Evolutionary conservation across 2,113 vertebrate species (phyloP).

Genomic region (Andinoacara biseriatus): DNA sequence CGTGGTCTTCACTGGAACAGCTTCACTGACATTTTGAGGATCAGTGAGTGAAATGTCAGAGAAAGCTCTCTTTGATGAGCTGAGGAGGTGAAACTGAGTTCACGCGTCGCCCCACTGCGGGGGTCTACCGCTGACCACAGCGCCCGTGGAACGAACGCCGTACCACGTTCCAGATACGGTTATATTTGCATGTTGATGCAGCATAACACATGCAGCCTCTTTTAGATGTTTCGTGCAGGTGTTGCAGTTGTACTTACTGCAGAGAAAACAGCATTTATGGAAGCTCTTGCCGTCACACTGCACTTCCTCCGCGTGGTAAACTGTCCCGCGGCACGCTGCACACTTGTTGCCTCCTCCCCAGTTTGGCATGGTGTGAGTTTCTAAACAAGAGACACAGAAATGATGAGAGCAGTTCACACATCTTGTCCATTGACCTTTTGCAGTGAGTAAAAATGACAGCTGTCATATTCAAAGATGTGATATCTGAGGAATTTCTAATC

Average conservation of each 20-base stretch:
- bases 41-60: slow-evolving; percentile 16
- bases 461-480: neutral
- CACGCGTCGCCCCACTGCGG: neutral
- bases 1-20: neutral
- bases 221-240: neutral
- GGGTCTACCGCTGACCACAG: neutral
- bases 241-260: slow-evolving; percentile 85
- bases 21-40: slow-evolving; percentile 26
- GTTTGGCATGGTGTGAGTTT: slow-evolving; percentile 85
- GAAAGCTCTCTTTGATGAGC: neutral
- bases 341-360: slow-evolving; percentile 97
- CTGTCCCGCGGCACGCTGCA: slow-evolving; percentile 83
- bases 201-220: neutral
- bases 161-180: neutral
- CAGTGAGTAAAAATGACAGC: neutral
- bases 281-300: slow-evolving; percentile 94
- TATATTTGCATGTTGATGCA: too few species aligned
- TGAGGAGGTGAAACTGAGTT: slow-evolving; percentile 25
- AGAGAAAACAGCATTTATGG: slow-evolving; percentile 94
- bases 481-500: neutral
- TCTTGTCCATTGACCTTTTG: neutral
- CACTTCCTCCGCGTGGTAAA: slow-evolving; percentile 95
- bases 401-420: neutral
- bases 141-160: neutral
- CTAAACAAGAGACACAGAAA: slow-evolving; percentile 43